Evolutionary conservation across 2,797 vertebrate species (phyloP).

Genomic region (Bradypodion ventrale): DNA sequence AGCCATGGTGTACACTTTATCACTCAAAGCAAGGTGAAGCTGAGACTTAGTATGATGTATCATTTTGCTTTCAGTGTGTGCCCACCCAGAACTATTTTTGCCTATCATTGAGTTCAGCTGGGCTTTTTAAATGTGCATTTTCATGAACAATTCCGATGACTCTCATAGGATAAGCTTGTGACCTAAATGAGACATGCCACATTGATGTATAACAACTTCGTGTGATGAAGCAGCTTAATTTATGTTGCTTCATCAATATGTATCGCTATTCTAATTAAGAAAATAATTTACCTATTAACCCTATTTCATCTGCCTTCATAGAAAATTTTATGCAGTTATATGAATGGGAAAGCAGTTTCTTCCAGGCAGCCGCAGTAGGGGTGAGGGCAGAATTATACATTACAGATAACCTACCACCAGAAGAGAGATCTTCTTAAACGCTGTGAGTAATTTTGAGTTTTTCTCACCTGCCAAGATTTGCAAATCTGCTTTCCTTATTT

Average conservation of each 20-base stretch:
- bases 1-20: background rate
- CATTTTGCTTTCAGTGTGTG: background rate
- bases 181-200: background rate
- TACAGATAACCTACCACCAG: no score
- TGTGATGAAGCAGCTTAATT: background rate
- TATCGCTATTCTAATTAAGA: background rate
- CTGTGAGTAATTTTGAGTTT: background rate
- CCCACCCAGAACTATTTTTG: background rate
- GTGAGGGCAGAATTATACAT: no score
- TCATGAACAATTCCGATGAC: background rate
- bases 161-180: background rate
- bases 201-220: background rate
- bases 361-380: background rate
- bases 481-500: no score
- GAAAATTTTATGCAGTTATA: background rate
- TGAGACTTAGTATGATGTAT: background rate
- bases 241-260: background rate
- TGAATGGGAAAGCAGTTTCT: background rate
- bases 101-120: background rate
- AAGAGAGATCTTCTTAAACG: background rate
- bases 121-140: background rate
- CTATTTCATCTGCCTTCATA: background rate
- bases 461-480: no score
- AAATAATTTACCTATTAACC: background rate
- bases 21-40: background rate